Evolutionary conservation across 2,888 invertebrate genomes (phyloP).

Genomic region (Euspilapteryx auroguttella): DNA sequence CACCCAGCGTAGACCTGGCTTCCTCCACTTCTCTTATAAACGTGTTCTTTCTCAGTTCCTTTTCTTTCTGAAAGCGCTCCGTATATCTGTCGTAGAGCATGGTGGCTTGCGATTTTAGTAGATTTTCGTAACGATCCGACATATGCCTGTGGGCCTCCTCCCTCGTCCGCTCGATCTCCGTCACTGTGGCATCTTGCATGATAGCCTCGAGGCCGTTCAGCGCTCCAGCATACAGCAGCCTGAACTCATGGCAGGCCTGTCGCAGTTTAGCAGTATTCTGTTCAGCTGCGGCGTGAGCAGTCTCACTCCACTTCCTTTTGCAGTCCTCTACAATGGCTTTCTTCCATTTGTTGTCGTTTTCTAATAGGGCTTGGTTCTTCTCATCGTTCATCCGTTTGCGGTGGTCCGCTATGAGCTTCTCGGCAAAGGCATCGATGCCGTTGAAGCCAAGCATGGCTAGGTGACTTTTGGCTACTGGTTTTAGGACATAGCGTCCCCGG

Average conservation of each 20-base stretch:
- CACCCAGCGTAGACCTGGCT: slow-evolving; percentile 12
- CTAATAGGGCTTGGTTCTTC: slow-evolving; percentile 15
- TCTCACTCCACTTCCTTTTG: slow-evolving; percentile 16
- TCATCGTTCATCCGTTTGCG: slow-evolving; percentile 18
- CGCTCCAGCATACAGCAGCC: slow-evolving; percentile 20
- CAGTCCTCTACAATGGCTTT: slow-evolving; percentile 14
- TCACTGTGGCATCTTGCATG: slow-evolving; percentile 21
- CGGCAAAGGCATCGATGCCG: slow-evolving; percentile 24
- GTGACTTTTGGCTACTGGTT: slow-evolving; percentile 23
- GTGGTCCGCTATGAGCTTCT: slow-evolving; percentile 17
- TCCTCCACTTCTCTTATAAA: slow-evolving; percentile 23
- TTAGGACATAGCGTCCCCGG: slow-evolving; percentile 23
- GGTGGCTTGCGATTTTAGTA: slow-evolving; percentile 27
- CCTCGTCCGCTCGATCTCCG: slow-evolving; percentile 21
- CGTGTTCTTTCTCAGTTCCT: slow-evolving; percentile 18
- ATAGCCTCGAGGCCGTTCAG: slow-evolving; percentile 26
- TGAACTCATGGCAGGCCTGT: slow-evolving; percentile 25
- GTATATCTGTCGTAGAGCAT: slow-evolving; percentile 24
- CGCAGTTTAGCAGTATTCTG: slow-evolving; percentile 22
- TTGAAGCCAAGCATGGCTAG: slow-evolving; percentile 22
- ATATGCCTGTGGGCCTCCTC: slow-evolving; percentile 20
- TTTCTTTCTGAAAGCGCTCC: slow-evolving; percentile 19
- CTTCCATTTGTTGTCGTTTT: slow-evolving; percentile 28
- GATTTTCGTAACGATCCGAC: slow-evolving; percentile 17
- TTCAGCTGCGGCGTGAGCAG: slow-evolving; percentile 13